A percentile compares a stretch with the other conserved stretches of the same genome.
Evolutionary conservation across 2,888 invertebrate genomes (phyloP).

Genomic region (Agrotis segetum): DNA sequence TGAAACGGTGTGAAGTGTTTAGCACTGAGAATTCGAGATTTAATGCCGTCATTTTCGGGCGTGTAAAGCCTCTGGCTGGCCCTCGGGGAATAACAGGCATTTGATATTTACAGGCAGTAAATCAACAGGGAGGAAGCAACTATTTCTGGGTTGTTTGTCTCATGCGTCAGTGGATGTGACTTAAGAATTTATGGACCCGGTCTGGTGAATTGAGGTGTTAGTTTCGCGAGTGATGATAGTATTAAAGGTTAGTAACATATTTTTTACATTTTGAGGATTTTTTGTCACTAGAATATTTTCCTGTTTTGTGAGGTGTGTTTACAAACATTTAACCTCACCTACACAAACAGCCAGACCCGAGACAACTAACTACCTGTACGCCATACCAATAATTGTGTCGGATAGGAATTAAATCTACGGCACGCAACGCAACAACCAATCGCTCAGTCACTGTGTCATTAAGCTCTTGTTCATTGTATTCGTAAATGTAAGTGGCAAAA

Average conservation of each 20-base stretch:
- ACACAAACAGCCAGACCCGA: no score
- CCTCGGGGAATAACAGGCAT: slow-evolving; percentile 28
- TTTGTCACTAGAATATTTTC: no score
- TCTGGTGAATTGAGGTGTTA: neutral
- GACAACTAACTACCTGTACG: no score
- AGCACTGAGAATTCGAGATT: slow-evolving; percentile 32
- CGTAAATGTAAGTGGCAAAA: no score
- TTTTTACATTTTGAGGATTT: no score
- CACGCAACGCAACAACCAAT: no score
- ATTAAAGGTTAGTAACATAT: no score
- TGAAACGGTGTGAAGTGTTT: slow-evolving; percentile 21
- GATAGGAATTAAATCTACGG: no score
- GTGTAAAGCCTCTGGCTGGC: slow-evolving; percentile 15
- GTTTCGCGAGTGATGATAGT: neutral
- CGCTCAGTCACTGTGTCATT: neutral
- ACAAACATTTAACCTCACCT: no score
- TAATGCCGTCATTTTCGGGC: slow-evolving; percentile 19
- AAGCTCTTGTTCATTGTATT: neutral
- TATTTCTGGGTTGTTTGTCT: slow-evolving; percentile 39
- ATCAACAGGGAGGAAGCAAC: slow-evolving; percentile 31
- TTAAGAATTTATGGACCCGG: slow-evolving; percentile 13
- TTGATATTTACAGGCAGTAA: slow-evolving; percentile 45
- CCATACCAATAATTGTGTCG: no score
- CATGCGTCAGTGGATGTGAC: slow-evolving; percentile 12
- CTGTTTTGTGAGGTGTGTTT: no score